A percentile compares a stretch with the other conserved stretches of the same genome.
phyloP scores from a whole-genome alignment of 2,113 vertebrate species.

The Tragulus kanchil region DNA sequence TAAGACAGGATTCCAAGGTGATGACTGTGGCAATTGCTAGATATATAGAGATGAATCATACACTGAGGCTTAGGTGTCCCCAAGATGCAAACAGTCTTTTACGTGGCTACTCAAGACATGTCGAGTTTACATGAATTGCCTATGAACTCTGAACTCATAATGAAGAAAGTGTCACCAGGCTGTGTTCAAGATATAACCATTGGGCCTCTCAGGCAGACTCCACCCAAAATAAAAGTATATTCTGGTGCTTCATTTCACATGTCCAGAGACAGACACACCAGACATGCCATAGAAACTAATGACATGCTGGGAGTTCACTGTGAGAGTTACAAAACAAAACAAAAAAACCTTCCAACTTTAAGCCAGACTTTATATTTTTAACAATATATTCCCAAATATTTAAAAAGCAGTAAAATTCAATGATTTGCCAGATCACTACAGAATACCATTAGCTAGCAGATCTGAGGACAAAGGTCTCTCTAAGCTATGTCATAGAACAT shows the following conservation, averaged over 20 bases:
- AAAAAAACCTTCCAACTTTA: not conserved
- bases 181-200: not conserved
- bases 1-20: not conserved
- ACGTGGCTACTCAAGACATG: not conserved
- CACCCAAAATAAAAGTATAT: constrained; percentile 32
- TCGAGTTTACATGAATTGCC: constrained; percentile 20
- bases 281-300: not conserved
- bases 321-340: constrained; percentile 24
- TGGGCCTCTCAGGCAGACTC: not conserved
- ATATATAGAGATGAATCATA: not conserved
- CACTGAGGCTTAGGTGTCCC: not conserved
- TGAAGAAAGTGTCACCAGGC: not conserved
- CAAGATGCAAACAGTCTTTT: not conserved
- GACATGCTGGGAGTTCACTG: not conserved
- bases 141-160: constrained; percentile 42
- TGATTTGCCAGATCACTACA: constrained; percentile 28
- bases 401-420: constrained; percentile 17
- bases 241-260: constrained; percentile 17
- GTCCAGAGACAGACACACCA: not conserved
- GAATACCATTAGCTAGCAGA: constrained; percentile 35
- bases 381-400: not conserved
- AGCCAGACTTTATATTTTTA: not conserved
- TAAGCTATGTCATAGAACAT: constrained; percentile 2
- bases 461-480: constrained; percentile 59
- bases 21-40: not conserved